Conservation (phyloP, 2,888 invertebrate species). For the Phortica magna region DNA sequence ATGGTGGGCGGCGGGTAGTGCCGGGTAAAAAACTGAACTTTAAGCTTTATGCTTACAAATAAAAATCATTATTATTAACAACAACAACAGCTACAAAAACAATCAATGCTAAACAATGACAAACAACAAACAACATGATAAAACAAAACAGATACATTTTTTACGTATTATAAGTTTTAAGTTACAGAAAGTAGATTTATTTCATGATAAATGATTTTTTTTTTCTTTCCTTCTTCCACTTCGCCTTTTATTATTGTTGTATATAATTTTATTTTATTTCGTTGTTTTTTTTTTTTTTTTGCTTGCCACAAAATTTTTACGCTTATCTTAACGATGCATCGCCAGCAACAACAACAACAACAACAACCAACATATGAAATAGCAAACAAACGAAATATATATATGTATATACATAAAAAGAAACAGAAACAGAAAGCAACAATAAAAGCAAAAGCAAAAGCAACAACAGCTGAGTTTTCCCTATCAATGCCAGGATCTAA, state of each 20-base stretch:
- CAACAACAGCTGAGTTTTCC: slow-evolving; percentile 27
- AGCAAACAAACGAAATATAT: neutral
- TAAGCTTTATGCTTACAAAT: neutral
- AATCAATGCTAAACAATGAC: slow-evolving; percentile 2
- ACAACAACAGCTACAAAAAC: slow-evolving; percentile 1
- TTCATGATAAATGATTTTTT: slow-evolving; percentile 25
- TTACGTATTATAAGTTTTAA: slow-evolving; percentile 20
- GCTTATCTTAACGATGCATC: slow-evolving; percentile 70
- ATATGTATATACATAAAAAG: slow-evolving; percentile 1
- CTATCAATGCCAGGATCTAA: slow-evolving; percentile 70
- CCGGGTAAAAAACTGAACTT: slow-evolving; percentile 17
- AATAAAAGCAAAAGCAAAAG: slow-evolving; percentile 23
- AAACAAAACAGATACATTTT: slow-evolving; percentile 18
- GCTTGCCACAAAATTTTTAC: slow-evolving; percentile 25
- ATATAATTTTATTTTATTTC: neutral
- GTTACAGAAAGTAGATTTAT: slow-evolving; percentile 33
- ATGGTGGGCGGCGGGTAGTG: too few species aligned
- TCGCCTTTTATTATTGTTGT: neutral
- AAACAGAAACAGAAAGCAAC: neutral
- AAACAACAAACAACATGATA: slow-evolving; percentile 5
- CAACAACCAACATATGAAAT: slow-evolving; percentile 25
- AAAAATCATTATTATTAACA: slow-evolving; percentile 9
- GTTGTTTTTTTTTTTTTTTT: slow-evolving; percentile 21
- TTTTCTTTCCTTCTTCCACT: neutral
- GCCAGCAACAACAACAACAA: slow-evolving; percentile 67